Conservation (phyloP, 2,888 invertebrate genomes). For the Drosophila bunnanda region DNA sequence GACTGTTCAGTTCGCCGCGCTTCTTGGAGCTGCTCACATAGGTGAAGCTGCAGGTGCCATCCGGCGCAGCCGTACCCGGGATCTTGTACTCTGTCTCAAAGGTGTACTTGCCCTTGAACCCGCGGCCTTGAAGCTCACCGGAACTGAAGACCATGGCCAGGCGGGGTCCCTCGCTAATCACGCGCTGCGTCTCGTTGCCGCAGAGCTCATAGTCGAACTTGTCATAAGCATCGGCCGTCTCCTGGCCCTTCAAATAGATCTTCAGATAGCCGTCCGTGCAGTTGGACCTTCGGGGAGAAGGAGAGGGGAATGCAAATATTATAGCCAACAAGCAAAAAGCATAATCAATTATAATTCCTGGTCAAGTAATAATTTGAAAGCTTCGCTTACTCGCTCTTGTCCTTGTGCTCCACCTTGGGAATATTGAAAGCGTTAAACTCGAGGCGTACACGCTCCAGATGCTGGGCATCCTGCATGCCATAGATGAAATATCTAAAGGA, state of each 20-base stretch:
- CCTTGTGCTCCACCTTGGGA: conserved; percentile 89
- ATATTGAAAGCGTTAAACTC: conserved; percentile 96
- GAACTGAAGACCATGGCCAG: conserved; percentile 98
- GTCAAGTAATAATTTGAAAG: not conserved
- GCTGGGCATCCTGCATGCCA: conserved; percentile 98
- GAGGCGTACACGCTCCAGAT: conserved; percentile 96
- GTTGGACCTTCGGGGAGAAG: conserved; percentile 84
- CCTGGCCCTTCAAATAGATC: conserved; percentile 95
- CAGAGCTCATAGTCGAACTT: conserved; percentile 97
- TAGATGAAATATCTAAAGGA: conserved; percentile 94
- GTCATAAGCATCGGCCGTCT: conserved; percentile 95
- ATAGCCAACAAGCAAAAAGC: not conserved
- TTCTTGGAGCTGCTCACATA: conserved; percentile 95
- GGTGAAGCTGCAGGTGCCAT: conserved; percentile 95
- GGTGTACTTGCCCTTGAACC: conserved; percentile 90
- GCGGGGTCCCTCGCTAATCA: conserved; percentile 95
- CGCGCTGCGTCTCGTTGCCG: conserved; percentile 92
- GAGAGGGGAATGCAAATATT: not conserved
- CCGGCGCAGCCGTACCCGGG: conserved; percentile 96
- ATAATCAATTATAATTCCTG: not conserved
- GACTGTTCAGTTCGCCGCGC: conserved; percentile 97
- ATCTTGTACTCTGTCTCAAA: conserved; percentile 93
- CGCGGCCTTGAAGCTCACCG: conserved; percentile 94
- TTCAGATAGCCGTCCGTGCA: conserved; percentile 96
- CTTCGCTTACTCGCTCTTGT: conserved; percentile 91